Base-by-base conservation (phyloP, 2,888 invertebrate species). In the Lamproptera curius region DNA sequence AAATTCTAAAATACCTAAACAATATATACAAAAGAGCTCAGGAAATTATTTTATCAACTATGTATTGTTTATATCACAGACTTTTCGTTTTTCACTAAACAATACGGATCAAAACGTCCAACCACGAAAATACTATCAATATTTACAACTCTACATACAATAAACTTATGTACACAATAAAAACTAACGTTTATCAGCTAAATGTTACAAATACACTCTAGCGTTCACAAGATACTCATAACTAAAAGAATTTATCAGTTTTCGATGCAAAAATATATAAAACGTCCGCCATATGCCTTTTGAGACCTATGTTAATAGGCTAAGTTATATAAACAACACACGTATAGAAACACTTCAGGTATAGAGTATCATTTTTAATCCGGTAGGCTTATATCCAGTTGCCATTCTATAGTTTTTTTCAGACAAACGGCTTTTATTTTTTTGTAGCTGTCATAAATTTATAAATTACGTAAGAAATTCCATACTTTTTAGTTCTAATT, bases 51-150 rank as follows among this genome's bases (percentile, higher is more conserved):
- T 76, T 87, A 87, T 76, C 78, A 80, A 75, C 82, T 86, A 87
- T 67, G 76, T 86, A 86, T 84, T 87, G 88, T 88, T 89, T 89
- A 89, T 89, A 89, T 89, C 89, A 89, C 89, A 89, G 89, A 89
- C 88, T 87, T 87, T 88, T 89, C 89, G 87, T 88, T 88, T 88
- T 86, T 85, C 84, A 88, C 70, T 71, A 76, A 67, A 87, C 87
- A 86, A 87, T 86, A 88, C 83, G 87, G 81, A 83, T 85, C 78
- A 88, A 89, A 88, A 88, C 85, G 85, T 86, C 87, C 88, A 87
- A 87, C 81, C 85, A 85, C 80, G 78, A 85, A 86, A 83, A 87
- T 85, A 85, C 79, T 83, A 80, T 77, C 82, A 81, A 81, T 87
- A 87, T 82, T 78, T 86, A 83, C 81, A 85, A 82, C 75, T 80